A percentile compares a stretch with the other conserved stretches of the same genome.
phyloP scores from a whole-genome alignment of 2,888 invertebrate species.

The Melipona beecheii region DNA sequence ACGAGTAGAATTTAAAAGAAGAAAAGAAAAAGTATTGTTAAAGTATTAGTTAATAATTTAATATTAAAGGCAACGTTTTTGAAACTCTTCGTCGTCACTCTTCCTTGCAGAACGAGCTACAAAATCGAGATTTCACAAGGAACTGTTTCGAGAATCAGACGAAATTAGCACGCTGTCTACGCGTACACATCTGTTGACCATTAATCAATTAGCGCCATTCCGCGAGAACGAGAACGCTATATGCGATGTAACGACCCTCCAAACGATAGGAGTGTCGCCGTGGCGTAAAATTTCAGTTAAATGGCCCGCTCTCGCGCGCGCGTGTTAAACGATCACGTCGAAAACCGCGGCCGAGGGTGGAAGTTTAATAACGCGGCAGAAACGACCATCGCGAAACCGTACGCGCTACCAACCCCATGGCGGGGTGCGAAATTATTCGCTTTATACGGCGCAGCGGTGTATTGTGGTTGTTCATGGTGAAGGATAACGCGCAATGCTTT shows the following conservation, averaged over 20 bases:
- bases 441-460: slow-evolving; percentile 6
- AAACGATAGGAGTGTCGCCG: neutral
- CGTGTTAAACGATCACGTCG: slow-evolving; percentile 35
- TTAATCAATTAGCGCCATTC: slow-evolving; percentile 61
- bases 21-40: no score
- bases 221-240: neutral
- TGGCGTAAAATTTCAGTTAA: slow-evolving; percentile 48
- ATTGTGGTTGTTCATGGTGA: slow-evolving; percentile 15
- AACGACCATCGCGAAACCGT: slow-evolving; percentile 4
- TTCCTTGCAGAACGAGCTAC: no score
- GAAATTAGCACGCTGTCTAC: slow-evolving; percentile 47
- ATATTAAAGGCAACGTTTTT: no score
- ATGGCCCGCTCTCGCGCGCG: neutral
- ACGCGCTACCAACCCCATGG: neutral
- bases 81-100: no score
- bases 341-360: slow-evolving; percentile 19
- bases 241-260: slow-evolving; percentile 38
- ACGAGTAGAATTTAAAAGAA: no score
- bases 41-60: no score
- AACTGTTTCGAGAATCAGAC: slow-evolving; percentile 28
- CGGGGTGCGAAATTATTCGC: slow-evolving; percentile 8
- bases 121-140: neutral
- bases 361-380: slow-evolving; percentile 29
- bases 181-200: slow-evolving; percentile 48
- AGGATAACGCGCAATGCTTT: slow-evolving; percentile 4